Evolutionary conservation across 2,888 invertebrate genomes (phyloP).

Genomic region (Ochlodes sylvanus): DNA sequence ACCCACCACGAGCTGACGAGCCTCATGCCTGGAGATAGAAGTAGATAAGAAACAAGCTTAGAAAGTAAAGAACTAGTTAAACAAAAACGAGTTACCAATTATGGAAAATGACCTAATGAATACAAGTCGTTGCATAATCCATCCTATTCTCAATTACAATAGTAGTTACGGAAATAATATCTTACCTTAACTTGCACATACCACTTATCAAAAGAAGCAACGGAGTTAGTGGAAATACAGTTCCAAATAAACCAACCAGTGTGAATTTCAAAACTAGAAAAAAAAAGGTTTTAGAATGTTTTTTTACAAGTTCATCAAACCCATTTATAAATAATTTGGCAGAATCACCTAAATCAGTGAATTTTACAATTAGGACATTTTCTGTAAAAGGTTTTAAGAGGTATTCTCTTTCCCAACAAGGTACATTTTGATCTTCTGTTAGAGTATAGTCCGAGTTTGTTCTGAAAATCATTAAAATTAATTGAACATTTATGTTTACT

Average conservation of each 20-base stretch:
- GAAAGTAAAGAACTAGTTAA: neutral
- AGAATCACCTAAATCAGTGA: conserved; percentile 7
- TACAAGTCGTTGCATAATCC: no score
- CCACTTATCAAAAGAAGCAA: conserved; percentile 15
- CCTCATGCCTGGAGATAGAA: conserved; percentile 9
- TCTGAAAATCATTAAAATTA: conserved; percentile 3
- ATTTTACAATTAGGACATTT: conserved; percentile 4
- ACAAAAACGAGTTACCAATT: no score
- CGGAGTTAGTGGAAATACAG: conserved; percentile 7
- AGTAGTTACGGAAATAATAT: neutral
- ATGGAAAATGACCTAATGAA: no score
- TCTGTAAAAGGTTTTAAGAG: conserved; percentile 25
- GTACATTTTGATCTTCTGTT: neutral
- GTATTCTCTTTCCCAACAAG: conserved; percentile 30
- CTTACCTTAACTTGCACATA: conserved; percentile 11
- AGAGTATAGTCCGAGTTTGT: conserved; percentile 15
- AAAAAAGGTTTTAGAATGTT: neutral
- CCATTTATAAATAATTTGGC: no score
- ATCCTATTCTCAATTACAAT: no score
- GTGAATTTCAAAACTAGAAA: conserved; percentile 29
- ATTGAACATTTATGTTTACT: no score
- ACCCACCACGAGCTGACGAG: conserved; percentile 5
- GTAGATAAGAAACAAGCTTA: neutral
- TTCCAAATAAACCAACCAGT: conserved; percentile 12
- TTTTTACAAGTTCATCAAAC: neutral